Conservation (phyloP, 2,888 invertebrate species). For the Drosophila mayaguana region DNA sequence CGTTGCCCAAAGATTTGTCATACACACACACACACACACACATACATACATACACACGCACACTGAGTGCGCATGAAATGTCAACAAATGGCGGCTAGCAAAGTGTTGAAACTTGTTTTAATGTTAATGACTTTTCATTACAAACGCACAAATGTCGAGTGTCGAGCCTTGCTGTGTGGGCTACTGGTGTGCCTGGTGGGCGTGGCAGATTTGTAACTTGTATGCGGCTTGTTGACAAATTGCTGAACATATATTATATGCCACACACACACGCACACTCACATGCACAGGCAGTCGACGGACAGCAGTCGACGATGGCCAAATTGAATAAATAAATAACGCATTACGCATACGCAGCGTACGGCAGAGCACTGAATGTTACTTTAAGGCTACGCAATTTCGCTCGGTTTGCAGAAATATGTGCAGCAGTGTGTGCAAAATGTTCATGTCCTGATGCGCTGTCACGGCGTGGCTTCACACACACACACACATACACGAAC, state of each 20-base stretch:
- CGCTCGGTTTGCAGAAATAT: constrained; percentile 8
- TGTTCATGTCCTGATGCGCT: constrained; percentile 7
- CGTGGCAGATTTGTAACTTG: constrained; percentile 16
- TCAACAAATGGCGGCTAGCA: constrained; percentile 39
- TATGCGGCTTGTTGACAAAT: constrained; percentile 62
- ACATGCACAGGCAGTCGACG: constrained; percentile 20
- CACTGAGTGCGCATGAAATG: constrained; percentile 1
- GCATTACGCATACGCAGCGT: constrained; percentile 63
- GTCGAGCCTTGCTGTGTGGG: neutral
- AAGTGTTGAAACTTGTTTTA: constrained; percentile 75
- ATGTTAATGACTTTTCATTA: constrained; percentile 77
- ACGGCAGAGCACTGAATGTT: constrained; percentile 16
- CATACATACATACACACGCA: constrained; percentile 1
- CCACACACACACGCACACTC: constrained; percentile 4
- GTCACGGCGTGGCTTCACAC: constrained; percentile 4
- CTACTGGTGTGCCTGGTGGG: neutral
- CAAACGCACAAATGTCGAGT: constrained; percentile 33
- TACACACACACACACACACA: constrained; percentile 13
- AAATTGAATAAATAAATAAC: constrained; percentile 70
- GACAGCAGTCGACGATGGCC: constrained; percentile 30
- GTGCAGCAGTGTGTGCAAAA: constrained; percentile 8
- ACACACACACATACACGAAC: neutral
- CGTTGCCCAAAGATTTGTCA: constrained; percentile 30
- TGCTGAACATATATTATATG: constrained; percentile 69
- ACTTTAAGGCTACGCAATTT: constrained; percentile 23